Conservation (phyloP, 2,888 invertebrate species). For the Actias luna region DNA sequence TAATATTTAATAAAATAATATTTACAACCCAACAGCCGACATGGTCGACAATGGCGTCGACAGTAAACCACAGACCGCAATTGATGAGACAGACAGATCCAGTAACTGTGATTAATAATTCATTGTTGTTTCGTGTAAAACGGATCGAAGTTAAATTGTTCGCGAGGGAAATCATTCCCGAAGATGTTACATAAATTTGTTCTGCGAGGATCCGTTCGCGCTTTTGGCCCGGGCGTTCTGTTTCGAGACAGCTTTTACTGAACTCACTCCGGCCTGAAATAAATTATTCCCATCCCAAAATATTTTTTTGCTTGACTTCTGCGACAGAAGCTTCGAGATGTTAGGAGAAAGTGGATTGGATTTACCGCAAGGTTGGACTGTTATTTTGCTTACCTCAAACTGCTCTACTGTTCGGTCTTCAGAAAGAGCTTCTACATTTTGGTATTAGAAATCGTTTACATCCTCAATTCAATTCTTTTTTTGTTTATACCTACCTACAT, state of each 20-base stretch:
- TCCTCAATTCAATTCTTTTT: too few relatives aligned
- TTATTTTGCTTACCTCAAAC: too few relatives aligned
- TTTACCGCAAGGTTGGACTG: too few relatives aligned
- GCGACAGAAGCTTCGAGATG: too few relatives aligned
- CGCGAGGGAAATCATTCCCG: slow-evolving; percentile 8
- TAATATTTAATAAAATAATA: too few relatives aligned
- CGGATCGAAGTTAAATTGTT: not conserved
- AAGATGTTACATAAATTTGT: not conserved
- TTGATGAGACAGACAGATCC: not conserved
- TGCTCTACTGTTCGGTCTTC: too few relatives aligned
- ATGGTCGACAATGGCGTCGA: not conserved
- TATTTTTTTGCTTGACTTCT: too few relatives aligned
- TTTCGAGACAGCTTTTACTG: not conserved
- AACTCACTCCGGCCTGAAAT: not conserved
- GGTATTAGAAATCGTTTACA: too few relatives aligned
- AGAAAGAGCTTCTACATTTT: too few relatives aligned
- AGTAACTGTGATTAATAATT: slow-evolving; percentile 9
- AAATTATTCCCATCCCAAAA: not conserved
- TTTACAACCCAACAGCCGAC: not conserved
- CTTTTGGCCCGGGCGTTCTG: not conserved
- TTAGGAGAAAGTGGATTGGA: too few relatives aligned
- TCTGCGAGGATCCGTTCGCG: not conserved
- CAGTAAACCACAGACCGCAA: not conserved
- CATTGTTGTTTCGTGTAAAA: not conserved
- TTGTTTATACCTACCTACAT: too few relatives aligned